Evolutionary conservation across 2,113 vertebrate genomes (phyloP), one percentile per base, ranked within the genome.

Genomic region (Pavo muticus): DNA sequence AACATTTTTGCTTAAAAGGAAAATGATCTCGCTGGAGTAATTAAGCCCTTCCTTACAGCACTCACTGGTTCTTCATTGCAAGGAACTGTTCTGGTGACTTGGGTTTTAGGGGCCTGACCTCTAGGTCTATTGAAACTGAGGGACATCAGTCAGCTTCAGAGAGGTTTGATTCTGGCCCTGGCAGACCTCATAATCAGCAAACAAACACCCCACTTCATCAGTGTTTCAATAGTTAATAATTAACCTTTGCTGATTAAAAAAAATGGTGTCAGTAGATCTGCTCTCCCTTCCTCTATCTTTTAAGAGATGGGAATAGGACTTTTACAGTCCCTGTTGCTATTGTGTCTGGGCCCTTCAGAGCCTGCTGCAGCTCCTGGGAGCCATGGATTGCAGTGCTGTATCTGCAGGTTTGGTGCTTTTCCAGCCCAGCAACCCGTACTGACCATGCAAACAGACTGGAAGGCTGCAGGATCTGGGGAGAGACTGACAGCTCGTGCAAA

Each of bases 1-100:
- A 93, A 11, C 32, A 61, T 81, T 93, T 94, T 96, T 95, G 75
- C 94, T 95, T 86, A 88, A 95, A 95, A 94, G 39, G 14, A 11
- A 59, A 86, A 83, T 67, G 0, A 71, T 67, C 76, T 90, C 44
- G 21, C 21, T 78, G 80, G 44, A 81, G 83, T 81, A 95, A 93
- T 93, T 90, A 93, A 94, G 47, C 2, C 2, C 35, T 88, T 90
- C 69, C 76, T 92, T 60, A 60, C 20, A 45, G 56, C 67, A 63
- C 39, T 88, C 40, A 18, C 35, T 56, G 35, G 8, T 61, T 91
- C 64, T 59, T 93, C 84, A 92, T 77, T 74, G 52, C 23, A 14
- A 92, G 52, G 73, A 90, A 17, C 32, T 65, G 23, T 50, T 14
- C 57, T 23, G 29, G 29, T 61, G 59, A 84, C 86, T 95, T 92